Evolutionary conservation across 2,888 invertebrate species (phyloP), one percentile per base, ranked within the genome.

Genomic region (Pseudococcus jackbeardsleyi): DNA sequence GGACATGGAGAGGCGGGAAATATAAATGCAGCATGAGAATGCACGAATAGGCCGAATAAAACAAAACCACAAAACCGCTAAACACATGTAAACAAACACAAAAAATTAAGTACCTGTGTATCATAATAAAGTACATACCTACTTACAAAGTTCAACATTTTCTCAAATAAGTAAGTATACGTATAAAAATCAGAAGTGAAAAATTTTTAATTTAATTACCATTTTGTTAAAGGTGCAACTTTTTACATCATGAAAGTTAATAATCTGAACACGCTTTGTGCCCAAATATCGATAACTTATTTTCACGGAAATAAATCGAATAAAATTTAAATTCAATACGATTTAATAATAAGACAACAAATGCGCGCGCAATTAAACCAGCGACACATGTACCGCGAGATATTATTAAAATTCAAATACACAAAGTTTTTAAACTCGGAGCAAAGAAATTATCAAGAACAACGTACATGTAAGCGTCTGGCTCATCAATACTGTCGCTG

Each of bases 1-100:
- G 94, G 94, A 90, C 94, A 94, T 1, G 94, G 94, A 11, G 90
- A 90, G n/a, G 89, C 88, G 22, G 89, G 89, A 84, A 89, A 89
- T 9, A 72, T 68, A 17, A 85, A 72, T 26, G 85, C 85, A 22
- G 72, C 85, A 17, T 54, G 77, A 68, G 85, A 64, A 50, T 42
- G 17, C 26, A 46, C 48, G 17, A 87, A 33, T 87, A 82, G 33
- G 0, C 72, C 72, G 0, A 87, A 26, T 17, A 48, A 68, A 26
- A 87, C 22, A n/a, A 87, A 87, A 72, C 77, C 48, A 50, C 19
- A 50, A 87, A 87, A 26, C 87, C 87, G 68, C 86, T 86, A 59
- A 46, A 82, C 79, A 82, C 33, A 17, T 42, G 12, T 15, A 79
- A 79, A 79, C 79, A 79, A n/a, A n/a, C 8, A 33, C 3, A 79